Base-by-base conservation (phyloP, 2,113 vertebrate genomes). In the Bagarius yarrelli region DNA sequence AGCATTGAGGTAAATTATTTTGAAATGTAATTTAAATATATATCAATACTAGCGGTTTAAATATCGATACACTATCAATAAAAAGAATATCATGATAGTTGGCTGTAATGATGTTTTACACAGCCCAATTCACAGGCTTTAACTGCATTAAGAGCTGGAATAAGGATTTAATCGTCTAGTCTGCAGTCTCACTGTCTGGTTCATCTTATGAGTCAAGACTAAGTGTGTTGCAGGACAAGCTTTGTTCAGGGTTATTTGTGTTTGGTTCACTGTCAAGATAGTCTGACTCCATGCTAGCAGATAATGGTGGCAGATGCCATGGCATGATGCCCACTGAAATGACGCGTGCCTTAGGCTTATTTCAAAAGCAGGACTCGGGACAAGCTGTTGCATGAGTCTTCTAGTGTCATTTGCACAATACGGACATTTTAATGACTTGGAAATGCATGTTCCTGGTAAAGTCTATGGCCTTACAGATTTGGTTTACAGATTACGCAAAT, bases 271-370 rank as follows among this genome's bases (percentile, higher is more conserved):
- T 78, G 75, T 30, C 47, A 11, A 53, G 70, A 78, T 77, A 61
- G 44, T 57, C 40, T 73, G 72, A 78, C 44, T 47, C 44, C 55
- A 84, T 53, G 19, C 61, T 44, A 63, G 15, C 23, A 78, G 84
- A 83, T 80, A 76, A 78, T 63, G 16, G 44, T 40, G 55, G 66
- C 85, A 86, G 80, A 83, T 84, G 53, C 66, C 83, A 69, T 86
- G 83, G 85, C 85, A 50, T 60, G 16, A 61, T 66, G 76, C 82
- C 80, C 52, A 64, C 32, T 59, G 23, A 30, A 73, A 32, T 55
- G 12, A 21, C 21, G 27, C 32, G 13, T 32, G 70, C 9, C 27
- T 52, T 50, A 27, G 44, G n/a, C 8, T 71, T 4, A 11, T 69
- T 27, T 34, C 27, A 55, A 23, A 73, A 34, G 14, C 0, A 16